A percentile compares a stretch with the other conserved stretches of the same genome.
Conservation (phyloP, 2,888 invertebrate species). For the Koerneria pararmatus region DNA sequence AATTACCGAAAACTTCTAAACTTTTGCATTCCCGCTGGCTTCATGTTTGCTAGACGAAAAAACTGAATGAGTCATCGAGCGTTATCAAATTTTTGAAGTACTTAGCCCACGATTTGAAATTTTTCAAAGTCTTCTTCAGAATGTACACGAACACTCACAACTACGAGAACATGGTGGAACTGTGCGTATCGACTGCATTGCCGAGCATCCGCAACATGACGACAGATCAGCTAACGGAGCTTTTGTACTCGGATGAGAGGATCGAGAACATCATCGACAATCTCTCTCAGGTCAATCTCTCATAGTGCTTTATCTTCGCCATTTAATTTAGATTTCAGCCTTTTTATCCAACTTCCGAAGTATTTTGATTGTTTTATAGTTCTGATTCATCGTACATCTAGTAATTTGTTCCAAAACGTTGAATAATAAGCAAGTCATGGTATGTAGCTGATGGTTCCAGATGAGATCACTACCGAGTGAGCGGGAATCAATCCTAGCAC, state of each 20-base stretch:
- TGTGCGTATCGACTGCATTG: conserved; percentile 32
- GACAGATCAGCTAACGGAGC: conserved; percentile 46
- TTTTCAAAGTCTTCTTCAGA: background rate
- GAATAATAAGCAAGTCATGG: background rate
- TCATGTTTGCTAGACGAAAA: too few species aligned
- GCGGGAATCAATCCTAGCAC: conserved; percentile 80
- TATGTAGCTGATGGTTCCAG: conserved; percentile 61
- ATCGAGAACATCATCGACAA: conserved; percentile 42
- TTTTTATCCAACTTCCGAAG: too few species aligned
- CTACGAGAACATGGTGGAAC: conserved; percentile 34
- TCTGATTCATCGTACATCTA: background rate
- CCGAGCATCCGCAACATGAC: conserved; percentile 37
- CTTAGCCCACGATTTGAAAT: background rate
- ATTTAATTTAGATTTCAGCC: background rate
- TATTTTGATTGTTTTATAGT: too few species aligned
- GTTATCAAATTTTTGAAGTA: too few species aligned
- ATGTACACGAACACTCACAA: conserved; percentile 13
- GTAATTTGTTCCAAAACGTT: background rate
- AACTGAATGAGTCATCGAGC: too few species aligned
- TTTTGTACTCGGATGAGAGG: conserved; percentile 41
- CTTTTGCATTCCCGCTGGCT: too few species aligned
- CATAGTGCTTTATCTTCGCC: too few species aligned
- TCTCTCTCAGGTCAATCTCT: conserved; percentile 48
- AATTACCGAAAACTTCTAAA: too few species aligned
- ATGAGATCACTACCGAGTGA: conserved; percentile 74